Base-by-base conservation (phyloP, 2,888 invertebrate genomes). In the Mayetiola destructor region DNA sequence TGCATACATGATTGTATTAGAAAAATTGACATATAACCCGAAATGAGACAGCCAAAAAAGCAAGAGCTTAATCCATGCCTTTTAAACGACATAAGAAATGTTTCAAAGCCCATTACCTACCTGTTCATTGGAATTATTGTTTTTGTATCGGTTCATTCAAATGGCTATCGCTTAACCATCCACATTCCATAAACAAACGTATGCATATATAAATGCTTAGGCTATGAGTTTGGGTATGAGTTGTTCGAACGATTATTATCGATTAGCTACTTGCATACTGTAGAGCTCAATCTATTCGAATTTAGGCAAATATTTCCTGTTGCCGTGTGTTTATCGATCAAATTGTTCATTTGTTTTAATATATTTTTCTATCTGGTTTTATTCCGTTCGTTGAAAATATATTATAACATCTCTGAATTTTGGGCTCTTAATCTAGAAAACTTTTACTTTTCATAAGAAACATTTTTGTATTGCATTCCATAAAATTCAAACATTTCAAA, bases 81-180 rank as follows among this genome's bases (percentile, higher is more conserved):
- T 27, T 48, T 48, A 48, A 32, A 27, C n/a, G n/a, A 4, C 42
- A 23, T 27, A 27, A 48, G 48, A n/a, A 48, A 48, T 48, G 27
- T 48, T 48, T 48, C n/a, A 48, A 27, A 48, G 23, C 48, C 48
- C 48, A 48, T 48, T 48, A 48, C 48, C 48, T 48, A 48, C 48
- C 48, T 48, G 27, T 48, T 27, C 27, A 27, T 48, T 48, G 48
- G n/a, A 27, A 27, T 21, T 42, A 9, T 12, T n/a, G n/a, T n/a
- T n/a, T n/a, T n/a, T n/a, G n/a, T n/a, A n/a, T n/a, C n/a, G n/a
- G n/a, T n/a, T n/a, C n/a, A n/a, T n/a, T n/a, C n/a, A n/a, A n/a
- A n/a, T n/a, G n/a, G n/a, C n/a, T n/a, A n/a, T n/a, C n/a, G n/a
- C n/a, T n/a, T n/a, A n/a, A n/a, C n/a, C n/a, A n/a, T 48, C 27